A percentile compares a stretch with the other conserved stretches of the same genome.
Conservation (phyloP, 2,113 vertebrate species). For the Caranx ignobilis region DNA sequence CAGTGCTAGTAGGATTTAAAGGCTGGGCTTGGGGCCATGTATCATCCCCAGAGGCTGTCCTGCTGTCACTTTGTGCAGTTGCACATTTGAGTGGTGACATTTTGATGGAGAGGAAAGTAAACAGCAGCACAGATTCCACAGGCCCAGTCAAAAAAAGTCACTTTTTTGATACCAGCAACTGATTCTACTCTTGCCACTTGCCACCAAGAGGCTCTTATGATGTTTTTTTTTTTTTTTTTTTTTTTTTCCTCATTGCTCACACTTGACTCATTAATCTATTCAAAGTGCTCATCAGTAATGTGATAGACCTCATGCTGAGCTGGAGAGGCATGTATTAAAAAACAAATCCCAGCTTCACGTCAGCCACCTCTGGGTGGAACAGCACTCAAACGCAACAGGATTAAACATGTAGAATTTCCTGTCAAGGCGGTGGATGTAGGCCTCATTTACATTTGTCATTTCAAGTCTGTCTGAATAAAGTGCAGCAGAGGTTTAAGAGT, state of each 20-base stretch:
- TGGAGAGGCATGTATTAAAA: conserved; percentile 23
- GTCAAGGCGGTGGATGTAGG: not conserved
- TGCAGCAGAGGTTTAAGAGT: not conserved
- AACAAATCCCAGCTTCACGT: not conserved
- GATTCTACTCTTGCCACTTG: not conserved
- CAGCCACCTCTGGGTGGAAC: too few species aligned
- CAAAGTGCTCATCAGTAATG: conserved; percentile 16
- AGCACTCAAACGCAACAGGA: not conserved
- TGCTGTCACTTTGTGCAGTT: conserved; percentile 32
- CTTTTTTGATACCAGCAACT: not conserved
- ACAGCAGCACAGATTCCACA: conserved; percentile 21
- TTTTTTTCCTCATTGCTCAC: not conserved
- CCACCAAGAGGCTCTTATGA: not conserved
- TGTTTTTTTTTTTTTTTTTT: not conserved
- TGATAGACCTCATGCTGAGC: conserved; percentile 9
- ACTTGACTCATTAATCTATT: conserved; percentile 22
- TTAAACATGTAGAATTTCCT: not conserved
- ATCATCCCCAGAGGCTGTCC: conserved; percentile 35
- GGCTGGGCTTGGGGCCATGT: conserved; percentile 22
- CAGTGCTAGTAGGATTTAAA: conserved; percentile 15
- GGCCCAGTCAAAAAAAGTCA: not conserved
- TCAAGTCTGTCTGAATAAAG: not conserved
- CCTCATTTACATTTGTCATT: not conserved
- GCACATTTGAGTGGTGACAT: conserved; percentile 46
- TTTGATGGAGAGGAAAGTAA: conserved; percentile 47